phyloP scores from a whole-genome alignment of 2,888 invertebrate species.

The Eupithecia inturbata region DNA sequence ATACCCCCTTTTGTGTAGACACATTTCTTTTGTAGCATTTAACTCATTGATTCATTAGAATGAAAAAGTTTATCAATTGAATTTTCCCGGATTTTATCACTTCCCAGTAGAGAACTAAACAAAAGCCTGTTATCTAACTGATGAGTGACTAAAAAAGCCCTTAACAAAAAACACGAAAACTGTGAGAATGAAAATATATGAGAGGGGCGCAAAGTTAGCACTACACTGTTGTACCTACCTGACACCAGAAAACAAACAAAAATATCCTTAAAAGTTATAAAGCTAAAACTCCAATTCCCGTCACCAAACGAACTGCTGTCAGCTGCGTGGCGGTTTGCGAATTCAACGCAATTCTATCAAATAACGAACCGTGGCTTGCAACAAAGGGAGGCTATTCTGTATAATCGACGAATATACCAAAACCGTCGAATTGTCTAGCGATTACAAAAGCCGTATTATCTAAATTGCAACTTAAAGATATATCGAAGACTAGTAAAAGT shows the following conservation, averaged over 20 bases:
- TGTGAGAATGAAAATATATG: not conserved
- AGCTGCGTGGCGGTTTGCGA: constrained; percentile 15
- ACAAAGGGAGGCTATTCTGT: constrained; percentile 3
- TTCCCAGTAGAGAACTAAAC: not conserved
- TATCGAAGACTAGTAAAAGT: not conserved
- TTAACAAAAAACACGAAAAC: not conserved
- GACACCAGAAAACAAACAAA: constrained; percentile 1
- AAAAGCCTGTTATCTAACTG: not conserved
- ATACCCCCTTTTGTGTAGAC: too few species aligned
- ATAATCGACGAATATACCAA: not conserved
- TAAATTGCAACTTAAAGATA: not conserved
- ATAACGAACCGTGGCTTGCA: constrained; percentile 26
- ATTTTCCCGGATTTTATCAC: not conserved
- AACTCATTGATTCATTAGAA: too few species aligned
- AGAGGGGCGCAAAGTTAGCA: constrained; percentile 2
- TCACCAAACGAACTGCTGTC: constrained; percentile 8
- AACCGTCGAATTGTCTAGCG: not conserved
- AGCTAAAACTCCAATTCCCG: constrained; percentile 21
- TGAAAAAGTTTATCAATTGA: not conserved
- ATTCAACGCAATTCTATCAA: constrained; percentile 29
- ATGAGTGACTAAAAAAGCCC: not conserved
- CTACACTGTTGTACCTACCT: not conserved
- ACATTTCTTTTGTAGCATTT: too few species aligned
- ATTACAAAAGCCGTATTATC: not conserved
- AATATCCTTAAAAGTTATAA: not conserved